Base-by-base conservation (phyloP, 2,113 vertebrate species). In the Myrmecobius fasciatus region DNA sequence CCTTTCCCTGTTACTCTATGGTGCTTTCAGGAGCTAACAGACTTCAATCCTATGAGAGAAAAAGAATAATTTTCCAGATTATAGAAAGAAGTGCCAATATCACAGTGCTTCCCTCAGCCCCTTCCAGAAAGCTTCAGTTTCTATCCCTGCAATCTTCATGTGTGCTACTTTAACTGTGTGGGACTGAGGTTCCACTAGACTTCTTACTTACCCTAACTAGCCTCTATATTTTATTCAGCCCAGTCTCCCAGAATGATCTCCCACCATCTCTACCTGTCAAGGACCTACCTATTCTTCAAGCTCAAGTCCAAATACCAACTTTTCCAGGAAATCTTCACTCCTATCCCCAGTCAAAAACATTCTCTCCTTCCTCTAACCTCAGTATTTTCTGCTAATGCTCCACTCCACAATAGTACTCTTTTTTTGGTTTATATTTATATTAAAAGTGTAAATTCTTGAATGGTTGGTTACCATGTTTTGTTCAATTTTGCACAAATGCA, bases 1-100 rank as follows among this genome's bases (percentile, higher is more conserved):
- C 7, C 0, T 53, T 43, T 67, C 12, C 48, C 4, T 36, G 52
- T 49, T 54, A 48, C 14, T 94, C 60, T 91, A 52, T 0, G 0
- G 36, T 3, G 0, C 28, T 22, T 53, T 52, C 48, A 52, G 54
- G 93, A 94, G 53, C 89, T 91, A 75, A 54, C 93, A 75, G 56
- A 28, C 26, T 52, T 95, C 67, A 98, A 26, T 14, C 88, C 96
- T 97, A 52, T 56, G 49, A 96, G 89, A 94, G 22, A 96, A 94
- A 49, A 91, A 89, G 67, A 36, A 91, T 25, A 36, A 52, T 93
- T 12, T 92, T 3, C 9, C 36, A 92, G n/a, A 93, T 48, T 54
- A 26, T 48, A 7, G 28, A 46, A 26, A 67, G 46, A 83, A 83
- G n/a, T 22, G 6, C 67, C 36, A 83, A 43, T 75, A 43, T 22